Conservation (phyloP, 2,797 vertebrate species). For the Nyctalus aviator region DNA sequence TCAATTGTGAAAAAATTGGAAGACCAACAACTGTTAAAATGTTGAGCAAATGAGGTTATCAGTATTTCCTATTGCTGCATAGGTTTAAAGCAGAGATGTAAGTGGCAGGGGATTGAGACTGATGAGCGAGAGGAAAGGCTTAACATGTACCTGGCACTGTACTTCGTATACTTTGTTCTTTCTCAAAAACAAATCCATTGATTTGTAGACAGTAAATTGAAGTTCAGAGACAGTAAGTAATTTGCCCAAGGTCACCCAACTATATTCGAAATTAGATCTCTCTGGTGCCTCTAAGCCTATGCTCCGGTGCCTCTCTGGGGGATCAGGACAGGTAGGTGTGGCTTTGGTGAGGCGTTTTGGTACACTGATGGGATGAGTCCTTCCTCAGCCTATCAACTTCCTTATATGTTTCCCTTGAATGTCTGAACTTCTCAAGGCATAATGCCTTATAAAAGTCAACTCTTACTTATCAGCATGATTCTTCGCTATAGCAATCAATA, state of each 20-base stretch:
- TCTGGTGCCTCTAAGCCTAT: not conserved
- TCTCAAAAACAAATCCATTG: not conserved
- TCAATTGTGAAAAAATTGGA: not conserved
- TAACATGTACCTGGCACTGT: not conserved
- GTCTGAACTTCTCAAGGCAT: not conserved
- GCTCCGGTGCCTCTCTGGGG: not conserved
- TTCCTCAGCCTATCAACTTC: not conserved
- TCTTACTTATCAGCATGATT: slow-evolving; percentile 44
- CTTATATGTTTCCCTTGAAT: not conserved
- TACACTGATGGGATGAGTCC: not conserved
- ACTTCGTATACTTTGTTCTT: slow-evolving; percentile 1
- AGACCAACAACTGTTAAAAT: slow-evolving; percentile 27
- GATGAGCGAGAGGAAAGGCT: not conserved
- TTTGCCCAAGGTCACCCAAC: slow-evolving; percentile 25
- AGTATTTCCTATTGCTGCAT: not conserved
- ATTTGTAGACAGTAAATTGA: slow-evolving; percentile 28
- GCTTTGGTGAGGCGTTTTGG: not conserved
- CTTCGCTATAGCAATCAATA: slow-evolving; percentile 13
- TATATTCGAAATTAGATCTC: slow-evolving; percentile 1
- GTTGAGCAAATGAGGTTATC: slow-evolving; percentile 28
- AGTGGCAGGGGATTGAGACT: not conserved
- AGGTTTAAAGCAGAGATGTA: slow-evolving; percentile 13
- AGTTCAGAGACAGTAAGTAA: not conserved
- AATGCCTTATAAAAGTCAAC: slow-evolving; percentile 25
- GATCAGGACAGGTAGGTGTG: not conserved